Conservation (phyloP, 2,888 invertebrate species). For the Drosophila mettleri region DNA sequence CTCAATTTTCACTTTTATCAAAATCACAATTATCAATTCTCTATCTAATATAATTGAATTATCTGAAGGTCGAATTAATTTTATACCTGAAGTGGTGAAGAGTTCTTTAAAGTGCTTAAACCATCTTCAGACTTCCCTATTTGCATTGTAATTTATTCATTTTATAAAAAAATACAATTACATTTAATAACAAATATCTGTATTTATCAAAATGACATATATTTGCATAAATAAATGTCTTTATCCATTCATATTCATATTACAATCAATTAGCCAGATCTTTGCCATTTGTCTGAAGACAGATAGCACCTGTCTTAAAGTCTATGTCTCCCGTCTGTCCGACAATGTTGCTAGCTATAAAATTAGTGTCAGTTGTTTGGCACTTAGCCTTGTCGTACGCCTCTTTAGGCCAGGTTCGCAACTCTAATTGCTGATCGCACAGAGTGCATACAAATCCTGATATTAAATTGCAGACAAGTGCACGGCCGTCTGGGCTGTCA, state of each 20-base stretch:
- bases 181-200: no score
- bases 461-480: slow-evolving; percentile 27
- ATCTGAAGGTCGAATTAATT: no score
- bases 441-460: slow-evolving; percentile 49
- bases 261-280: neutral
- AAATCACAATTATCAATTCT: no score
- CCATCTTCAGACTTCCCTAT: no score
- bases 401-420: slow-evolving; percentile 31
- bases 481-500: slow-evolving; percentile 35
- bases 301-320: slow-evolving; percentile 3
- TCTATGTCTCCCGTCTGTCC: neutral
- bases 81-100: no score
- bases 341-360: slow-evolving; percentile 20
- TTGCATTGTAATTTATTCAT: no score
- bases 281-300: slow-evolving; percentile 8
- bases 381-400: slow-evolving; percentile 6
- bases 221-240: neutral
- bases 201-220: neutral
- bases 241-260: neutral
- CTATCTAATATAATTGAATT: no score
- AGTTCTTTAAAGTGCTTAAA: no score
- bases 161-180: no score
- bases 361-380: slow-evolving; percentile 25
- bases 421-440: slow-evolving; percentile 36
- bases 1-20: no score